Evolutionary conservation across 1,140 invertebrate genomes (phyloP).

Genomic region (Caenorhabditis tropicalis): DNA sequence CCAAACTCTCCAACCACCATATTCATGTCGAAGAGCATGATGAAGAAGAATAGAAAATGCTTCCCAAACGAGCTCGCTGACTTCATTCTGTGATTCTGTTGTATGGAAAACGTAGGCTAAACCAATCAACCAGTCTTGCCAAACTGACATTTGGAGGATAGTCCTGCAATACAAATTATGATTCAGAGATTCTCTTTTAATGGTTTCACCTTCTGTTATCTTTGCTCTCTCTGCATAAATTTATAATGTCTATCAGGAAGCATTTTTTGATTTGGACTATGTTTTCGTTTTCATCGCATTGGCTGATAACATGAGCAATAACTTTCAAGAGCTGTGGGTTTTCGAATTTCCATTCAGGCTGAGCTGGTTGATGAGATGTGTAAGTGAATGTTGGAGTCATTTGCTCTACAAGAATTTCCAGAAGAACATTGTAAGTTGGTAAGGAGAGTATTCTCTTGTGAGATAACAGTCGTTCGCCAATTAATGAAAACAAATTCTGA

Average conservation of each 20-base stretch:
- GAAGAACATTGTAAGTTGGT: conserved; percentile 97
- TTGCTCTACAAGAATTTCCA: conserved; percentile 93
- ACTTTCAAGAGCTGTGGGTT: conserved; percentile 80
- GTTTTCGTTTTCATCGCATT: conserved; percentile 88
- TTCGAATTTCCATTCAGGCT: conserved; percentile 78
- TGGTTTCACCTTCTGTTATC: conserved; percentile 82
- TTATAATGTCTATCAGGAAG: conserved; percentile 95
- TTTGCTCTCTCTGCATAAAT: conserved; percentile 93
- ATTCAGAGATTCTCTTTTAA: background rate
- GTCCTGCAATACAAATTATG: conserved; percentile 77
- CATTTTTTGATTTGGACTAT: conserved; percentile 80
- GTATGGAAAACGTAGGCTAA: conserved; percentile 97
- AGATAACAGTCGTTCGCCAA: conserved; percentile 88
- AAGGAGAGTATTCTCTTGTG: conserved; percentile 87
- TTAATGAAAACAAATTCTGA: conserved; percentile 93
- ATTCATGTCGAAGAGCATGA: conserved; percentile 98
- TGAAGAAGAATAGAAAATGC: conserved; percentile 95
- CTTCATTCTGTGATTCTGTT: conserved; percentile 82
- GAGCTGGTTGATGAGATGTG: conserved; percentile 77
- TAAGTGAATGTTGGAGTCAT: conserved; percentile 90
- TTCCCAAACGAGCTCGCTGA: conserved; percentile 97
- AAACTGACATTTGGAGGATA: conserved; percentile 98
- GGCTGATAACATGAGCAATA: conserved; percentile 89
- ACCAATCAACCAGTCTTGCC: conserved; percentile 99
- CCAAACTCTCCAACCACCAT: conserved; percentile 99